A percentile compares a stretch with the other conserved stretches of the same genome.
Evolutionary conservation across 2,113 vertebrate species (phyloP).

Genomic region (Cephalophus harveyi): DNA sequence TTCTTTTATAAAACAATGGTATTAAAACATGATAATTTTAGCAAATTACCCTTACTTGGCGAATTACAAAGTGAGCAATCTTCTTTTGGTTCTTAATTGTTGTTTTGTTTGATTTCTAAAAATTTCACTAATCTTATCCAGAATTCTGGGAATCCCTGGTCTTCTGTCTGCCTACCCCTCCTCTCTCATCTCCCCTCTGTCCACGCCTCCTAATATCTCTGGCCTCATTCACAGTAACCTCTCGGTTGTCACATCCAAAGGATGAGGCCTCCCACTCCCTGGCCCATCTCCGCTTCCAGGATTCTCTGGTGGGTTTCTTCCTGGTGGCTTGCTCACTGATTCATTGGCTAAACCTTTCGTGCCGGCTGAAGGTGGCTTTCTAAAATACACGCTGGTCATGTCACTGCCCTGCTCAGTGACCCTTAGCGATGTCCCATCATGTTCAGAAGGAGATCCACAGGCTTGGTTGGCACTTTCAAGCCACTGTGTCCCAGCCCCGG

Average conservation of each 20-base stretch:
- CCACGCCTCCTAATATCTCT: not conserved
- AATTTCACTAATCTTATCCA: not conserved
- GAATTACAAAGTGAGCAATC: not conserved
- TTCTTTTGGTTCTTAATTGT: not conserved
- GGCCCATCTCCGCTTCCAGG: not conserved
- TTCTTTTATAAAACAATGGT: not conserved
- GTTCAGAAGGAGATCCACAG: not conserved
- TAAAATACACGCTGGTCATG: not conserved
- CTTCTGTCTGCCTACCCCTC: not conserved
- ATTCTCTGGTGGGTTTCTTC: not conserved
- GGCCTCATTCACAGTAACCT: not conserved
- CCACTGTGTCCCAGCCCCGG: not conserved
- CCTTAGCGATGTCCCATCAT: not conserved
- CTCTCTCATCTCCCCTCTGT: not conserved
- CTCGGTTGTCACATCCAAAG: not conserved
- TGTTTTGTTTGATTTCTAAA: not conserved
- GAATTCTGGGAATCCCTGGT: not conserved
- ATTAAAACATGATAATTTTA: not conserved
- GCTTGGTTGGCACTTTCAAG: too few species aligned
- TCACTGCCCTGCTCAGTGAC: not conserved
- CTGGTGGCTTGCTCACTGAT: not conserved
- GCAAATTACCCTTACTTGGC: not conserved
- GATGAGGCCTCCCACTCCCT: not conserved
- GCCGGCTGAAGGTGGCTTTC: not conserved
- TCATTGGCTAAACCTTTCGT: not conserved